Evolutionary conservation across 2,888 invertebrate species (phyloP).

Genomic region (Lasioglossum zephyrum): DNA sequence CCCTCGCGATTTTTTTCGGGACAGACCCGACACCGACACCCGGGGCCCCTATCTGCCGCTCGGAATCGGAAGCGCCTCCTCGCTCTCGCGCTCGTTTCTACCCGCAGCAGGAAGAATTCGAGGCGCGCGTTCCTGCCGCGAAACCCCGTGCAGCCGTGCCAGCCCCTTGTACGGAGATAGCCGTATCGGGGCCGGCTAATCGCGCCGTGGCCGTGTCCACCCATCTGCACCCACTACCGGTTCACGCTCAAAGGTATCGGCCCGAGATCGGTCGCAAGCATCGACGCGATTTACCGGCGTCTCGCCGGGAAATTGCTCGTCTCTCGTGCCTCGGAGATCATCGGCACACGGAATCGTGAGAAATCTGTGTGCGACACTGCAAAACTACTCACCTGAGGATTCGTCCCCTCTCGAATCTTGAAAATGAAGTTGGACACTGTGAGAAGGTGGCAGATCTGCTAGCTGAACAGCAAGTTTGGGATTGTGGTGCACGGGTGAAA

Average conservation of each 20-base stretch:
- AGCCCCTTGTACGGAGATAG: constrained; percentile 73
- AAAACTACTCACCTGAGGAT: not conserved
- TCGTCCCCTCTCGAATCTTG: not conserved
- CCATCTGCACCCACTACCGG: constrained; percentile 74
- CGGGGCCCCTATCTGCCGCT: constrained; percentile 73
- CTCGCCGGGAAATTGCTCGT: constrained; percentile 44
- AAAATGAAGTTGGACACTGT: not conserved
- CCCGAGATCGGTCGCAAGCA: constrained; percentile 41
- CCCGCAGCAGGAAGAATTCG: constrained; percentile 39
- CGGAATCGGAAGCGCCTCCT: constrained; percentile 70
- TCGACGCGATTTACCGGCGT: constrained; percentile 52
- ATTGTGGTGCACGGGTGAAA: too few relatives aligned
- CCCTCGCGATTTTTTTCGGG: constrained; percentile 47
- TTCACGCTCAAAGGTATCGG: constrained; percentile 65
- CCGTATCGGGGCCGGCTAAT: constrained; percentile 66
- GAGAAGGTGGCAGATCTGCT: not conserved
- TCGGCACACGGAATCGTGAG: constrained; percentile 42
- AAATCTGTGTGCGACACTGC: constrained; percentile 6
- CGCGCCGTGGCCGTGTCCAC: constrained; percentile 67
- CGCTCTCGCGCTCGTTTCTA: not conserved
- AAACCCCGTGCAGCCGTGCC: constrained; percentile 73
- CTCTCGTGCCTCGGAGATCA: constrained; percentile 23
- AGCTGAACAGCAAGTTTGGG: not conserved
- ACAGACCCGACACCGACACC: constrained; percentile 19
- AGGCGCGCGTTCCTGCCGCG: constrained; percentile 47